A percentile compares a stretch with the other conserved stretches of the same genome.
Conservation (phyloP, 1,140 invertebrate genomes). For the Battus philenor region DNA sequence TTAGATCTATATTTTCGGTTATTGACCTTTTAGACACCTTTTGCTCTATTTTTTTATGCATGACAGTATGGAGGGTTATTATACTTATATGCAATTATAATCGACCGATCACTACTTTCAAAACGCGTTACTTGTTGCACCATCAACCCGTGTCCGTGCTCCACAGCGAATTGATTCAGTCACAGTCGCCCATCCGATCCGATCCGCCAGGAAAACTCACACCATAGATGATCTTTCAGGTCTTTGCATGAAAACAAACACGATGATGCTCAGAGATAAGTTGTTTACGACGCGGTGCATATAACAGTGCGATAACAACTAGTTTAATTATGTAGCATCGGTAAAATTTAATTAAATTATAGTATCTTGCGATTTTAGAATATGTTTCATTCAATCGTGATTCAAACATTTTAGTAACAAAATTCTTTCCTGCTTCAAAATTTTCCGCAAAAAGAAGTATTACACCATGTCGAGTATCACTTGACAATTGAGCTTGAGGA, state of each 20-base stretch:
- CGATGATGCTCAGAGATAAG: slow-evolving; percentile 9
- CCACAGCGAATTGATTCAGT: neutral
- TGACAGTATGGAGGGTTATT: slow-evolving; percentile 10
- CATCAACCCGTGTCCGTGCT: neutral
- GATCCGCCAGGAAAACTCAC: too few species aligned
- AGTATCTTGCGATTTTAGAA: too few species aligned
- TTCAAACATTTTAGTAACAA: too few species aligned
- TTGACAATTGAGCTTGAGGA: neutral
- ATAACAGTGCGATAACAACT: slow-evolving; percentile 7
- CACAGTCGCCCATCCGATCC: too few species aligned
- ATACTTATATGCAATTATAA: slow-evolving; percentile 9
- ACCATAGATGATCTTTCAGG: neutral
- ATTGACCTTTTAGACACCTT: slow-evolving; percentile 10
- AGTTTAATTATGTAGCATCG: slow-evolving; percentile 7
- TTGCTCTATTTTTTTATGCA: slow-evolving; percentile 11
- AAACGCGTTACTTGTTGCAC: slow-evolving; percentile 3
- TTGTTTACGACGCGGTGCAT: slow-evolving; percentile 5
- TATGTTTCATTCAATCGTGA: too few species aligned
- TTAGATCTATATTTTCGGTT: slow-evolving; percentile 9
- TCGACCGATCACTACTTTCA: slow-evolving; percentile 1
- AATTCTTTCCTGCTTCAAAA: too few species aligned
- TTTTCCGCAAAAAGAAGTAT: too few species aligned
- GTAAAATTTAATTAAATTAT: too few species aligned
- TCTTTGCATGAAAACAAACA: slow-evolving; percentile 10
- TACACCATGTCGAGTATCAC: too few species aligned